Evolutionary conservation across 2,888 invertebrate species (phyloP).

Genomic region (Pantelozetes paolii): DNA sequence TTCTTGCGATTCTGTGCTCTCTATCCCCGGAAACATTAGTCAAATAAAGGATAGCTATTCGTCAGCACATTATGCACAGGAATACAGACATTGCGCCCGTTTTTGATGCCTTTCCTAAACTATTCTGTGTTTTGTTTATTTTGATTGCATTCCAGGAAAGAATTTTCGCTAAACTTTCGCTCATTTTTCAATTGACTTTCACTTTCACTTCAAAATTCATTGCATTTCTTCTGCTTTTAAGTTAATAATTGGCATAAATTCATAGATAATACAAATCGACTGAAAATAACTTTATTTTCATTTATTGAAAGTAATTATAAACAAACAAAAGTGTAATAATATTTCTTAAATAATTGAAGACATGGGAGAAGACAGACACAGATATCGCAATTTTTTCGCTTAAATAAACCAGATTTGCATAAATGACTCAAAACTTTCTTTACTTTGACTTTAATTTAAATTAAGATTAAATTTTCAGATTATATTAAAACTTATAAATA

Average conservation of each 20-base stretch:
- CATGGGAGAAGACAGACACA: background rate
- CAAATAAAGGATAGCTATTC: background rate
- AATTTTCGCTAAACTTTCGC: background rate
- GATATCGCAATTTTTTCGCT: background rate
- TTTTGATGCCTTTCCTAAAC: conserved; percentile 19
- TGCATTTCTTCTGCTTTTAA: conserved; percentile 28
- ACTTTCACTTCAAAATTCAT: background rate
- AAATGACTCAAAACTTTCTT: conserved; percentile 15
- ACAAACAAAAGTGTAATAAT: conserved; percentile 30
- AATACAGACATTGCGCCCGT: background rate
- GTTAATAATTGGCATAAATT: conserved; percentile 34
- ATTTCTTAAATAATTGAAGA: conserved; percentile 21
- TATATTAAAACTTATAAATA: background rate
- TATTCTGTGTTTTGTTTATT: conserved; percentile 24
- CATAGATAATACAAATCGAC: conserved; percentile 17
- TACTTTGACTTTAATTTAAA: background rate
- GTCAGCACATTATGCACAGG: background rate
- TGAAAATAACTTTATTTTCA: conserved; percentile 34
- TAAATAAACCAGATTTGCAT: conserved; percentile 35
- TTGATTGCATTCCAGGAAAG: conserved; percentile 34
- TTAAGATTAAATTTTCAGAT: background rate
- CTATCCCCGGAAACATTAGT: conserved; percentile 19
- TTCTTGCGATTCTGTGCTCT: background rate
- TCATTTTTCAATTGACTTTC: background rate
- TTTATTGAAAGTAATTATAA: conserved; percentile 34